Conservation (phyloP, 2,797 vertebrate genomes). For the Sarcophilus harrisii region DNA sequence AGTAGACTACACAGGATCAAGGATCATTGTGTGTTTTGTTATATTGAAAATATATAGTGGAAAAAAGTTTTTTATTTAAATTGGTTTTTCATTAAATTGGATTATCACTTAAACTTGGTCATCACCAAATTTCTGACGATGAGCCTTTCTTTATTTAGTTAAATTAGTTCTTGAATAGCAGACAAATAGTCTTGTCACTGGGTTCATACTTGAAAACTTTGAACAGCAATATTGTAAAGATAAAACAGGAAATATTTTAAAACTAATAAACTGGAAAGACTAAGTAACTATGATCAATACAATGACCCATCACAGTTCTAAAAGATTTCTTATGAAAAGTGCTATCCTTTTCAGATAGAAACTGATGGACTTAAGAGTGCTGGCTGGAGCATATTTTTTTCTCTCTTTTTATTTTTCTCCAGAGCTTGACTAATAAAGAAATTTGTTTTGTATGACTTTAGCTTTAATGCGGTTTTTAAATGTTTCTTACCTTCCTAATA, state of each 20-base stretch:
- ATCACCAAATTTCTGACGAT: not conserved
- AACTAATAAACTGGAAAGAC: not conserved
- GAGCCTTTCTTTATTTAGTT: not conserved
- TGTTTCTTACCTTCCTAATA: not conserved
- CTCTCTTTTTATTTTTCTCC: not conserved
- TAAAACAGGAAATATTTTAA: not conserved
- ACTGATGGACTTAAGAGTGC: not conserved
- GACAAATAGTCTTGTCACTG: not conserved
- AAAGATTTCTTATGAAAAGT: not conserved
- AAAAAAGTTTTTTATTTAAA: not conserved
- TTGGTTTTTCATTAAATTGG: too few species aligned
- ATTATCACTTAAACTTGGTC: too few species aligned
- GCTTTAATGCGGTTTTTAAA: not conserved
- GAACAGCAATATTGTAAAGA: not conserved
- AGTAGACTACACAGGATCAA: not conserved
- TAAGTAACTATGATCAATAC: not conserved
- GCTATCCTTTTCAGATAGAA: not conserved
- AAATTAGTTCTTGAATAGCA: not conserved
- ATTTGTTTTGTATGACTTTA: not conserved
- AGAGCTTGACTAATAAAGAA: not conserved
- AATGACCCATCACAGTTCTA: not conserved
- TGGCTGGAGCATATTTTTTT: not conserved
- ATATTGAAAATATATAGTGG: not conserved
- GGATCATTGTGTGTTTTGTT: not conserved
- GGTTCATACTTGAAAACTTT: not conserved